Base-by-base conservation (phyloP, 92 coral and sea anemone genomes). In the Parazoanthus atlanticus region DNA sequence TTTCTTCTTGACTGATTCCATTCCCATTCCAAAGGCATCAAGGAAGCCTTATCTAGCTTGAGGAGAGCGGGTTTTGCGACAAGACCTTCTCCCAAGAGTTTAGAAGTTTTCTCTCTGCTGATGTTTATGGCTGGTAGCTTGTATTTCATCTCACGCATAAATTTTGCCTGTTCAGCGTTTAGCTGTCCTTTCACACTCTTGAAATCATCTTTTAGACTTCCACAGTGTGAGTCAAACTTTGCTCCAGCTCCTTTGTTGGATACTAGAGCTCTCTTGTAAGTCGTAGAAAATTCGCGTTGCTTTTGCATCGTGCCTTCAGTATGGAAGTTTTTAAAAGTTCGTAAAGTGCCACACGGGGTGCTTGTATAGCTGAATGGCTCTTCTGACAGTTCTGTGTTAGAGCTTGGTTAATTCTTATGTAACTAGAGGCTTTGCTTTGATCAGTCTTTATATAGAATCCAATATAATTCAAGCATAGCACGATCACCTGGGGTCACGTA, bases 71-170 rank as follows among this genome's bases (percentile, higher is more conserved):
- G 34, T 66, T 49, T 28, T 69, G 76, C 58, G 6, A 40, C 7
- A 71, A 29, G 25, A 29, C 61, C 40, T 15, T 84, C 87, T 26
- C 78, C 78, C 25, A 34, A 31, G 12, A 66, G 77, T 32, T 49
- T 49, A 71, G 64, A 49, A 71, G 77, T 8, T 33, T 84, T 88
- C 77, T 84, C 52, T n/a, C 76, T 88, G 36, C 54, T 82, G 6
- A 91, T 75, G 71, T 49, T 91, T 54, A 91, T 91, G 15, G 93
- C 93, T 19, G 93, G 93, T n/a, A 91, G 88, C 58, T 91, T 91
- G 71, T 78, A 78, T 58, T 82, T 88, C 64, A 91, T 88, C 41
- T 73, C 33, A 52, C 93, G 91, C 56, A 91, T 40, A 77, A 91
- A 91, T 26, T 86, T 75, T 36, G 88, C 74, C 65, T 91, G 93